Percentiles rank a stretch among this genome's conserved stretches.
These are phyloP conservation scores for Mormyrus hasselquistii DNA, from an alignment of 2,797 vertebrate species.

Conservation along the genomic window DNA sequence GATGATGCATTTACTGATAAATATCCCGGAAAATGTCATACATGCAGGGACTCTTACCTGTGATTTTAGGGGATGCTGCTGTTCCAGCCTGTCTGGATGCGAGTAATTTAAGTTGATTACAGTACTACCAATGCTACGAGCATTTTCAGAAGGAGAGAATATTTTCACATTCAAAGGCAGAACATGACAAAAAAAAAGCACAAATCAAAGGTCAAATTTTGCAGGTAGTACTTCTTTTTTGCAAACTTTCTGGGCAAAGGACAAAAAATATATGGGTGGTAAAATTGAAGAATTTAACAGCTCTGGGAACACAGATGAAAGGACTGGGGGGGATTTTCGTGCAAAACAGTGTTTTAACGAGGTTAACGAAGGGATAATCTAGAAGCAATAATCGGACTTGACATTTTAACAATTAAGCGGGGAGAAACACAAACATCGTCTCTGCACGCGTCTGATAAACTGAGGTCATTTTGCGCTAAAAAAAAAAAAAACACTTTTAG, in stretches of 20 bases:
- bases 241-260: background rate
- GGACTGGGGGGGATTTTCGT: background rate
- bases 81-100: background rate
- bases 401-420: background rate
- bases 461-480: background rate
- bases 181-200: background rate
- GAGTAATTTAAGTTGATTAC: slow-evolving; percentile 10
- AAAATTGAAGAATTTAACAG: background rate
- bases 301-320: background rate
- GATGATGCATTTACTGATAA: slow-evolving; percentile 2
- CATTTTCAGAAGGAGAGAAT: background rate
- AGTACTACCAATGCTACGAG: background rate
- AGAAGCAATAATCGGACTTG: background rate
- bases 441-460: background rate
- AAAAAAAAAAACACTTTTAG: background rate
- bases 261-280: background rate
- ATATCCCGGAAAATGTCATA: background rate
- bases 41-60: background rate
- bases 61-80: background rate
- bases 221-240: background rate
- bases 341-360: background rate
- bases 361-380: background rate
- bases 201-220: background rate
- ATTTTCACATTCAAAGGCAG: background rate
- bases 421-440: background rate